Base-by-base conservation (phyloP, 2,113 vertebrate species). In the Hylia prasina region DNA sequence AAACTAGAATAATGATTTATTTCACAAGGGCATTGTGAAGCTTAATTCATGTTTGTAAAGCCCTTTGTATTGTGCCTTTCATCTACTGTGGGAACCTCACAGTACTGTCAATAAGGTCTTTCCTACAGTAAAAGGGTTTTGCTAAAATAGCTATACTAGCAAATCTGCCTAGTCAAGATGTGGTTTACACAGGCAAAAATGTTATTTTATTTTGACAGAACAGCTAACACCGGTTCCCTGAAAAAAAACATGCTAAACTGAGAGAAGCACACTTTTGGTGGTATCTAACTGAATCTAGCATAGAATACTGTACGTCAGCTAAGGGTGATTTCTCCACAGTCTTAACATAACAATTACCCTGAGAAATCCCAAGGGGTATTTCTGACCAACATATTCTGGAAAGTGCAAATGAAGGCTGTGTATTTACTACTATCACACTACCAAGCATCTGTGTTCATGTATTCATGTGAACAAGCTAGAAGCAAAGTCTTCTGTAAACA, bases 41-140 rank as follows among this genome's bases (percentile, higher is more conserved):
- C 76, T 84, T 96, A 96, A 92, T 75, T 96, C 56, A 71, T 90
- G 90, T 92, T 95, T 93, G 61, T 87, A 96, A 96, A 95, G 80
- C 53, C 76, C 45, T 94, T 96, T 94, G 82, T 95, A 83, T 69
- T 72, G 69, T 23, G 86, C 65, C 79, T 96, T 94, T 95, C 92
- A 88, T 94, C 85, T 95, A 2, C 71, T 92, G 93, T 92, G 93
- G 92, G 96, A 96, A 94, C 60, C 80, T 68, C 82, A 23, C 56
- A 53, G 76, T 92, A 94, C 86, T 84, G 94, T 90, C 93, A 87
- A 68, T 81, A 93, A 94, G 47, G 96, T 90, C 90, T 81, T 81
- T 77, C 84, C 92, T 96, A 81, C 85, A 82, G 75, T 27, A 92
- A 79, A 83, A 95, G 64, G 37, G 72, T 73, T 96, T 96, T 94